Evolutionary conservation across 92 coral and sea anemone species (phyloP).

Genomic region (Pocillopora meandrina): DNA sequence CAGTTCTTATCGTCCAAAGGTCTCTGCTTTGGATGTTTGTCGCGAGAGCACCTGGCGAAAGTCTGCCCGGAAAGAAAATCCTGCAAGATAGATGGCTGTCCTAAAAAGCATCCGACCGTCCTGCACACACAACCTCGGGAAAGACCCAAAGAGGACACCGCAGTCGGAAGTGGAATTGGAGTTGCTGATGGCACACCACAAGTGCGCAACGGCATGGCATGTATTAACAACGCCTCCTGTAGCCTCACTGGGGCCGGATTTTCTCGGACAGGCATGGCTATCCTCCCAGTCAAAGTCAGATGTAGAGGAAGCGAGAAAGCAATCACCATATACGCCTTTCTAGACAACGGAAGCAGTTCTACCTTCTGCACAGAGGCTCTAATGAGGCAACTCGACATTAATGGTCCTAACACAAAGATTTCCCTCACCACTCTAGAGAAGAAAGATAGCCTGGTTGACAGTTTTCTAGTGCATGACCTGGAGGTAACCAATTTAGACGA

Average conservation of each 20-base stretch:
- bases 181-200: neutral
- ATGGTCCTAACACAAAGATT: neutral
- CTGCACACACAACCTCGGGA: conserved; percentile 16
- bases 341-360: no score
- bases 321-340: no score
- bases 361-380: no score
- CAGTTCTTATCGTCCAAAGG: neutral
- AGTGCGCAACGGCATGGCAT: neutral
- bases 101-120: conserved; percentile 42
- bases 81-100: conserved; percentile 33
- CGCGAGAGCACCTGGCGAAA: no score
- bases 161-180: neutral
- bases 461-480: neutral
- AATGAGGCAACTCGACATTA: no score
- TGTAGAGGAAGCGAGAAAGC: conserved; percentile 4
- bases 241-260: conserved; percentile 23
- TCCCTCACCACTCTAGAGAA: conserved; percentile 38
- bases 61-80: no score
- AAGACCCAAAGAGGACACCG: neutral
- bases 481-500: no score
- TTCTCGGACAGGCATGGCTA: conserved; percentile 27
- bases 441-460: conserved; percentile 6
- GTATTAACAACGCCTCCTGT: neutral
- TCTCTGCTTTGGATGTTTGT: neutral
- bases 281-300: conserved; percentile 46